Evolutionary conservation across 2,113 vertebrate species (phyloP).

Genomic region (Acrocephalus kingi): DNA sequence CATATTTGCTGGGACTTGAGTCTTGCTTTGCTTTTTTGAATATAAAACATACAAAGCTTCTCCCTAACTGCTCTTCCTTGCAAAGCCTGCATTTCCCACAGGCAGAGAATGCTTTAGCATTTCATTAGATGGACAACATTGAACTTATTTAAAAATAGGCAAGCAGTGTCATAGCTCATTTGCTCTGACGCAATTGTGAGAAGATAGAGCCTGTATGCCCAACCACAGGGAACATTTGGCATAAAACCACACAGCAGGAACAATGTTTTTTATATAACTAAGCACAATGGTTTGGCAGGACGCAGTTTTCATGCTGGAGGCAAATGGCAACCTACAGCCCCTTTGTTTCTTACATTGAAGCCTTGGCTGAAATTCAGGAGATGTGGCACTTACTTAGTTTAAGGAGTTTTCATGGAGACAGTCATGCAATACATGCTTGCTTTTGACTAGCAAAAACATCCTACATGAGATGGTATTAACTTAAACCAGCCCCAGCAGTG

Average conservation of each 20-base stretch:
- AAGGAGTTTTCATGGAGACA: not conserved
- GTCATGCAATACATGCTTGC: not conserved
- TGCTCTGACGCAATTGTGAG: not conserved
- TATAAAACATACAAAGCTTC: not conserved
- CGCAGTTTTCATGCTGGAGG: not conserved
- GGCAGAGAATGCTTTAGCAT: not conserved
- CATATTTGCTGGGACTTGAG: not conserved
- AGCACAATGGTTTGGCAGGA: not conserved
- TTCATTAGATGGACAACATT: constrained; percentile 30
- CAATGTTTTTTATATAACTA: not conserved
- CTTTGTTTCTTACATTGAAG: not conserved
- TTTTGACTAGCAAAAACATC: not conserved
- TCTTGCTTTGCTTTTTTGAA: not conserved
- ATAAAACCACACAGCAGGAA: constrained; percentile 15
- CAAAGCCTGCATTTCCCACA: not conserved
- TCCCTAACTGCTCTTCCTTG: not conserved
- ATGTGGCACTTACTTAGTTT: not conserved
- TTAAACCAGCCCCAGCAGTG: not conserved
- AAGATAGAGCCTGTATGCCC: not conserved
- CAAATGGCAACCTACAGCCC: not conserved
- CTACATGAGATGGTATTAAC: not conserved
- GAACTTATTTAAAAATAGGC: constrained; percentile 39
- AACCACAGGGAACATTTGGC: not conserved
- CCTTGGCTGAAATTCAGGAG: not conserved
- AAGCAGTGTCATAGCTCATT: constrained; percentile 34